phyloP scores from a whole-genome alignment of 2,888 invertebrate genomes.

The Aelia acuminata region DNA sequence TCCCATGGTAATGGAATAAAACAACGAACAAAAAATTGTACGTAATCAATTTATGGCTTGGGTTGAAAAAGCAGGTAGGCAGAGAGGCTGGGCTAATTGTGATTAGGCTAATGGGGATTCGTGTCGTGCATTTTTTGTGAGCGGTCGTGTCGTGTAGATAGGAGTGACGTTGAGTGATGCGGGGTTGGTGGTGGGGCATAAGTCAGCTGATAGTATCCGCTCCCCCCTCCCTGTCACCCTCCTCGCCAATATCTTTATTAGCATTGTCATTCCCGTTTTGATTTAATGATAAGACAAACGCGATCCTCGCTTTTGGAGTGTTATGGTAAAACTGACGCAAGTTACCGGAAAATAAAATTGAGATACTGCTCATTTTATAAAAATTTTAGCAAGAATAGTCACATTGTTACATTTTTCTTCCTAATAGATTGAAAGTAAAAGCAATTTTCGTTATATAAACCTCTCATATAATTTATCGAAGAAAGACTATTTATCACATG shows the following conservation, averaged over 20 bases:
- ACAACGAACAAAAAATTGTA: neutral
- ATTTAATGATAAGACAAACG: neutral
- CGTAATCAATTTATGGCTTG: neutral
- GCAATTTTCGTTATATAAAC: too few species aligned
- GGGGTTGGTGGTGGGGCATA: too few species aligned
- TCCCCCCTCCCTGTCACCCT: neutral
- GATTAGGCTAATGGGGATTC: constrained; percentile 43
- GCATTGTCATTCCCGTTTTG: neutral
- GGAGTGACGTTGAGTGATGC: constrained; percentile 29
- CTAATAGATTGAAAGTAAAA: too few species aligned
- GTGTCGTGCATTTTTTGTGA: constrained; percentile 25
- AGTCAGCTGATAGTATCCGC: neutral
- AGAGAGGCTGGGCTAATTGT: neutral
- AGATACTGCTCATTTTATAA: too few species aligned
- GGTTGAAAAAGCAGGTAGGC: neutral
- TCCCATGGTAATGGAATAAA: neutral
- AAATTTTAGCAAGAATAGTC: too few species aligned
- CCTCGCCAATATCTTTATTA: constrained; percentile 6
- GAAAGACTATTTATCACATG: too few species aligned
- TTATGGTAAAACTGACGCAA: neutral
- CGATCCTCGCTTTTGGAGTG: too few species aligned
- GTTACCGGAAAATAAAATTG: too few species aligned
- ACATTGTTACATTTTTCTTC: too few species aligned
- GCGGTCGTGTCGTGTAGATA: constrained; percentile 2
- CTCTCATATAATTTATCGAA: too few species aligned